Percentiles rank a stretch among this genome's conserved stretches.
Evolutionary conservation across 2,888 invertebrate species (phyloP).

Genomic region (Thereva unica): DNA sequence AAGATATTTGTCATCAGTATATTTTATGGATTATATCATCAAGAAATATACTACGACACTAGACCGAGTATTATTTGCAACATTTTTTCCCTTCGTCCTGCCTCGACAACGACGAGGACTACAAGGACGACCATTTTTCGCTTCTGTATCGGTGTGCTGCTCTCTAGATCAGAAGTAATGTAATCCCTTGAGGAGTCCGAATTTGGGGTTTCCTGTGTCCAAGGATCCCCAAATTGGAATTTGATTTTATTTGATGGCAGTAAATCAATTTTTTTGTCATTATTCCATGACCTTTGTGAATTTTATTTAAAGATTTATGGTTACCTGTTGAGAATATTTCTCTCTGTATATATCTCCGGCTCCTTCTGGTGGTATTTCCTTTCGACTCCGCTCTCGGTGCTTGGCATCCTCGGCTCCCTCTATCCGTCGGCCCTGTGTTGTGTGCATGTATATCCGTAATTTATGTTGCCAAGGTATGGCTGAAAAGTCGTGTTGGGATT

Average conservation of each 20-base stretch:
- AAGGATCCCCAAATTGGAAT: not conserved
- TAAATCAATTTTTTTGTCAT: conserved; percentile 23
- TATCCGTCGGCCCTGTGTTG: too few relatives aligned
- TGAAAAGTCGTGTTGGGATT: too few relatives aligned
- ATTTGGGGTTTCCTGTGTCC: not conserved
- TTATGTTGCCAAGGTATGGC: too few relatives aligned
- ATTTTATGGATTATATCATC: too few relatives aligned
- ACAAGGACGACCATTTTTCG: too few relatives aligned
- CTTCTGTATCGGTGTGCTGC: not conserved
- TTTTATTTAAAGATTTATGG: not conserved
- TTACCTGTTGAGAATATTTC: conserved; percentile 17
- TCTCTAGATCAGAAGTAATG: conserved; percentile 13
- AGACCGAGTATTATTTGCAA: too few relatives aligned
- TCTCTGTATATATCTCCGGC: conserved; percentile 10
- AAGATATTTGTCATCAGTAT: too few relatives aligned
- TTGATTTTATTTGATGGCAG: conserved; percentile 13
- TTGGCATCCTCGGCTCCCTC: too few relatives aligned
- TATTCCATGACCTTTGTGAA: conserved; percentile 19
- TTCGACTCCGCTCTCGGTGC: not conserved
- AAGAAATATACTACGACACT: too few relatives aligned
- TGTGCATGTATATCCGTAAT: too few relatives aligned
- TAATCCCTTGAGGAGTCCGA: conserved; percentile 18
- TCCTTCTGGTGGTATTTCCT: conserved; percentile 7
- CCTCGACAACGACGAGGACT: too few relatives aligned
- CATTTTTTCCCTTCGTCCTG: too few relatives aligned